These are phyloP conservation scores for Cyprinodon tularosa DNA, from an alignment of 2,113 vertebrate species.

Conservation along the genomic window DNA sequence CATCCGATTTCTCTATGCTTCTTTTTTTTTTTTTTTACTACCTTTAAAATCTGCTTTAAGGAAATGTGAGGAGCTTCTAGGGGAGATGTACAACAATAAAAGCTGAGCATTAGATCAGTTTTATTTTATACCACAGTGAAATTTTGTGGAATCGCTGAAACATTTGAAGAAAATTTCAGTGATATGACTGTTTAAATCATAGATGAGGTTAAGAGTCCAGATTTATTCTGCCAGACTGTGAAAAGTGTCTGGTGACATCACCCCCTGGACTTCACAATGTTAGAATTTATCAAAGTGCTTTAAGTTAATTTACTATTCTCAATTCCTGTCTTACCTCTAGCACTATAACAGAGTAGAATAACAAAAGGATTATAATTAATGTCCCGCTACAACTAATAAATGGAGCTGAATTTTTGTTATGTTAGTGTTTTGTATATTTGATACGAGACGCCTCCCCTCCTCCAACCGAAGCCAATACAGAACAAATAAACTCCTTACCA, in stretches of 20 bases:
- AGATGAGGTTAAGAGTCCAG: slow-evolving; percentile 8
- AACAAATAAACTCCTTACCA: slow-evolving; percentile 38
- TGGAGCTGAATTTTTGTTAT: slow-evolving; percentile 21
- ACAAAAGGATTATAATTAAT: slow-evolving; percentile 10
- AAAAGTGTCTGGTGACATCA: slow-evolving; percentile 44
- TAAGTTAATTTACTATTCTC: slow-evolving; percentile 32
- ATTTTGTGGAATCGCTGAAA: slow-evolving; percentile 3
- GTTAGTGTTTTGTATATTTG: slow-evolving; percentile 16
- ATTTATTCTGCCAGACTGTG: slow-evolving; percentile 24
- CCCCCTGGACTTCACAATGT: slow-evolving; percentile 22
- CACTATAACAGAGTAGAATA: slow-evolving; percentile 5
- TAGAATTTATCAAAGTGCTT: slow-evolving; percentile 31
- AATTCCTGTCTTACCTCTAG: slow-evolving; percentile 24
- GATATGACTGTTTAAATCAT: slow-evolving; percentile 32
- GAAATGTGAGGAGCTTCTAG: not conserved
- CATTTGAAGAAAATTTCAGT: slow-evolving; percentile 24
- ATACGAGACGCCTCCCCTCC: slow-evolving; percentile 11
- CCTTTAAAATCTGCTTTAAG: not conserved
- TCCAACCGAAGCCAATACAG: slow-evolving; percentile 17
- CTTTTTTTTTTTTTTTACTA: not conserved
- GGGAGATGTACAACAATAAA: not conserved
- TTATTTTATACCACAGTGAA: slow-evolving; percentile 2
- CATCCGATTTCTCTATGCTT: not conserved
- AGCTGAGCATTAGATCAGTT: not conserved
- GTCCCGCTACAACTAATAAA: slow-evolving; percentile 38